phyloP scores from a whole-genome alignment of 2,797 vertebrate species.

The Anolis apletophallus region DNA sequence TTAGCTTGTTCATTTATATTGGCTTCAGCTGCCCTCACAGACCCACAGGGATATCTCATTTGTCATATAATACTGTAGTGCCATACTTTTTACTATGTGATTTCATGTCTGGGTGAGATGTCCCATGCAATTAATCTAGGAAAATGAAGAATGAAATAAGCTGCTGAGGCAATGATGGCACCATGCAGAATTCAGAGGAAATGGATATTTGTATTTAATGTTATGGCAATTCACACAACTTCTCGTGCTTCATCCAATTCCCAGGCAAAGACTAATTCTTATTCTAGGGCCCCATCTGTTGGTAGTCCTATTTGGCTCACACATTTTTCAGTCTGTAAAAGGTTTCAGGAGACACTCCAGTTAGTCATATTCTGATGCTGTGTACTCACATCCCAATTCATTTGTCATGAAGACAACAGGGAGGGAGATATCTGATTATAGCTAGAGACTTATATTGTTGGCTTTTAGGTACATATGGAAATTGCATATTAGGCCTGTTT shows the following conservation, averaged over 20 bases:
- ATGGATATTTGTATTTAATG: not conserved
- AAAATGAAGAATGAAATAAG: not conserved
- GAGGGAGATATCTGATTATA: too few relatives aligned
- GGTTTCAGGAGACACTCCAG: not conserved
- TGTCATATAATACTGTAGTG: not conserved
- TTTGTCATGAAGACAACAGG: not conserved
- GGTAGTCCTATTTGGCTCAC: not conserved
- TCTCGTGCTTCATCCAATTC: not conserved
- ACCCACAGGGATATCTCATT: not conserved
- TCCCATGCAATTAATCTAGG: not conserved
- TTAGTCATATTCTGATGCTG: not conserved
- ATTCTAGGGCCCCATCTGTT: not conserved
- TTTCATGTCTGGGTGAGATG: not conserved
- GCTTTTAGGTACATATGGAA: too few relatives aligned
- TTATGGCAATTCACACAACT: not conserved
- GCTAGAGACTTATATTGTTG: too few relatives aligned
- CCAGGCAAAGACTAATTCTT: not conserved
- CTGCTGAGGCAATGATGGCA: not conserved
- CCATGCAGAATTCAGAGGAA: not conserved
- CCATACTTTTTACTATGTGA: not conserved
- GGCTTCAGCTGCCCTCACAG: not conserved
- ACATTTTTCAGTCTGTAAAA: not conserved
- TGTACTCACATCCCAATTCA: not conserved
- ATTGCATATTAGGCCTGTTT: too few relatives aligned
- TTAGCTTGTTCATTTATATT: not conserved